Conservation (phyloP, 2,113 vertebrate genomes). For the Patagioenas fasciata region DNA sequence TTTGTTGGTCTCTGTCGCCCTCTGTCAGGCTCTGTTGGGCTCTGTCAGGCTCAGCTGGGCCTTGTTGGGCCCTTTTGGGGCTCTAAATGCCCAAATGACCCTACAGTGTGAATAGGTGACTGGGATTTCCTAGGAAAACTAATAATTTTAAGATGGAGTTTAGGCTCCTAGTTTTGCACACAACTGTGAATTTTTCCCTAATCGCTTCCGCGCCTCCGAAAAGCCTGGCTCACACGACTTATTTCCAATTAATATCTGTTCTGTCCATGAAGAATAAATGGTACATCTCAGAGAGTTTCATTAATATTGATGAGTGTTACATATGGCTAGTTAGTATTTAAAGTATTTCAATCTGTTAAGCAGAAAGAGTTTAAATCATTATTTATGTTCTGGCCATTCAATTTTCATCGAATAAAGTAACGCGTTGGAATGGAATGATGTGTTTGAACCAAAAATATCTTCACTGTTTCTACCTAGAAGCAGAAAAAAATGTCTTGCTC, state of each 20-base stretch:
- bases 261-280: constrained; percentile 49
- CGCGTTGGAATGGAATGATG: constrained; percentile 38
- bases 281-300: constrained; percentile 56
- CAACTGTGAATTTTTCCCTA: background rate
- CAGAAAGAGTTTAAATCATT: constrained; percentile 60
- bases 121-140: background rate
- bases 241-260: constrained; percentile 48
- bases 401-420: constrained; percentile 59
- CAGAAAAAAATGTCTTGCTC: background rate
- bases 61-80: too few species aligned
- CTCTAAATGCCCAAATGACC: too few species aligned
- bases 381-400: constrained; percentile 66
- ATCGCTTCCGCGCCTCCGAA: background rate
- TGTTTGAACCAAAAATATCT: constrained; percentile 9
- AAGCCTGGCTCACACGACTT: background rate
- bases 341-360: constrained; percentile 71
- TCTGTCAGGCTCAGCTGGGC: too few species aligned
- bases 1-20: too few species aligned
- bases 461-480: background rate
- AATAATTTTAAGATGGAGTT: background rate
- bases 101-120: too few species aligned
- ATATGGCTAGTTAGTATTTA: constrained; percentile 65
- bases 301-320: constrained; percentile 78
- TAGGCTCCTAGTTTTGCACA: background rate
- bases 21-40: too few species aligned